These are phyloP conservation scores for Hirundo rustica DNA, from an alignment of 2,797 vertebrate species.

Conservation along the genomic window DNA sequence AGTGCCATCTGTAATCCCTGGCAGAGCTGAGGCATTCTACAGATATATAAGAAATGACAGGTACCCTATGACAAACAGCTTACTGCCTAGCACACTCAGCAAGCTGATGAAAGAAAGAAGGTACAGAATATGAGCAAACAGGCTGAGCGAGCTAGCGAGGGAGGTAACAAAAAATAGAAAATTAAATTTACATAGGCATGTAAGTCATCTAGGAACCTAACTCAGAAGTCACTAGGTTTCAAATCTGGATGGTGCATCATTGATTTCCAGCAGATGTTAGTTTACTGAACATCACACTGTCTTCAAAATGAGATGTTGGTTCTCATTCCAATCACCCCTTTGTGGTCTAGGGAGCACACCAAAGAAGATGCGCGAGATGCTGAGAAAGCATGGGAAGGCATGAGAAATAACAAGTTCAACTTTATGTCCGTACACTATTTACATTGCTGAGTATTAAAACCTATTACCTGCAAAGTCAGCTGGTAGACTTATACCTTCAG, in stretches of 20 bases:
- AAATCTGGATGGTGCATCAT: not conserved
- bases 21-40: conserved; percentile 32
- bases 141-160: not conserved
- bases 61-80: conserved; percentile 62
- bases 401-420: not conserved
- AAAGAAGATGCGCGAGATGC: not conserved
- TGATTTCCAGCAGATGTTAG: not conserved
- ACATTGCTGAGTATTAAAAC: not conserved
- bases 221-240: not conserved
- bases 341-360: not conserved
- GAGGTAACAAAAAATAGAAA: conserved; percentile 48
- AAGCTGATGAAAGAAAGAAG: conserved; percentile 54
- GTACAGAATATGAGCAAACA: not conserved
- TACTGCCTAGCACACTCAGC: conserved; percentile 18
- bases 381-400: not conserved
- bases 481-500: not conserved
- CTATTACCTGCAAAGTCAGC: not conserved
- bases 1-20: conserved; percentile 52
- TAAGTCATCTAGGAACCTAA: conserved; percentile 21
- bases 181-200: conserved; percentile 12
- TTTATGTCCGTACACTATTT: not conserved
- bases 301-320: not conserved
- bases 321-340: not conserved
- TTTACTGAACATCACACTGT: not conserved
- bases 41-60: conserved; percentile 57